These are phyloP conservation scores for Physeter macrocephalus DNA, from an alignment of 2,113 vertebrate genomes.

Conservation along the genomic window DNA sequence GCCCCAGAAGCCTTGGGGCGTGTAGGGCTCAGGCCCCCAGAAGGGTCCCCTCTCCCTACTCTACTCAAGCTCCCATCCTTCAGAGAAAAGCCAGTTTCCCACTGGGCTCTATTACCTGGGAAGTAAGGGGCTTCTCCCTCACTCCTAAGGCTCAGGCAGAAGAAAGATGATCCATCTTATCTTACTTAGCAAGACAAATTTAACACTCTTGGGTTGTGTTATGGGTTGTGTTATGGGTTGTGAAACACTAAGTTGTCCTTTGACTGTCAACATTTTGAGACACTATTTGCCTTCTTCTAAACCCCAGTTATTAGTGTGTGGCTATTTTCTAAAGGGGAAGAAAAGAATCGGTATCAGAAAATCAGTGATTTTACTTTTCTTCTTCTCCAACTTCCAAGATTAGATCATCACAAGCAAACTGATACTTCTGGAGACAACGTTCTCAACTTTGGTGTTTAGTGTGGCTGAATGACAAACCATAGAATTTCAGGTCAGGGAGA, in stretches of 20 bases:
- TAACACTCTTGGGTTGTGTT: background rate
- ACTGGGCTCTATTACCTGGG: background rate
- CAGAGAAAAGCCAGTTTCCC: background rate
- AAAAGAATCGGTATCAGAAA: background rate
- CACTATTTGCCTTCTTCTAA: background rate
- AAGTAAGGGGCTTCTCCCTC: background rate
- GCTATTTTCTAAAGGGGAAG: background rate
- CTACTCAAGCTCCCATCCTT: background rate
- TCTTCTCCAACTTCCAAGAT: background rate
- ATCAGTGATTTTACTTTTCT: background rate
- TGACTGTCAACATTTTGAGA: background rate
- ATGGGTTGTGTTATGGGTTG: background rate
- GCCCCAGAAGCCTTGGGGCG: background rate
- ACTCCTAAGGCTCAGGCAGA: background rate
- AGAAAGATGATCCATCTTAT: background rate
- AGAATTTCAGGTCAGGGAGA: background rate
- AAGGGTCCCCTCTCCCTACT: no score
- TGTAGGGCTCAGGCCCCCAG: background rate
- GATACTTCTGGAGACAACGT: background rate
- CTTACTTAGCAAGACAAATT: background rate
- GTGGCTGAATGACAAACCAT: background rate
- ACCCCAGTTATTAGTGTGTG: background rate
- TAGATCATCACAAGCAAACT: background rate
- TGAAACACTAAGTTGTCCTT: background rate
- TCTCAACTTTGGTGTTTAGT: background rate